Percentiles rank a stretch among this genome's conserved stretches.
Evolutionary conservation across 1,140 invertebrate genomes (phyloP).

Genomic region (Ditylenchus dipsaci): DNA sequence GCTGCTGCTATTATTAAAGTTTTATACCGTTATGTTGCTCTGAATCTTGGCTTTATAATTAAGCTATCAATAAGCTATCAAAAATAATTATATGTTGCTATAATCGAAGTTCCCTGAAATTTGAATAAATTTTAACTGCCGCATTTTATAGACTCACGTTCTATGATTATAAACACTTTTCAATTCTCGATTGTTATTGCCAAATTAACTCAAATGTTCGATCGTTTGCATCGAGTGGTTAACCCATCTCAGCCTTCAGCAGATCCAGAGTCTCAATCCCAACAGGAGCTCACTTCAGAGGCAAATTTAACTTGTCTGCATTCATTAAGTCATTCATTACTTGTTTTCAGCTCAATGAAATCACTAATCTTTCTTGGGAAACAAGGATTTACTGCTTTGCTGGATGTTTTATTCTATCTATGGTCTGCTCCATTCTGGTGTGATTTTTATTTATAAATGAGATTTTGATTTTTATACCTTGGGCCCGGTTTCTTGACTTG

Average conservation of each 20-base stretch:
- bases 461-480: no score
- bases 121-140: no score
- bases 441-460: constrained; percentile 5
- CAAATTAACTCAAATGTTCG: background rate
- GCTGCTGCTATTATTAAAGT: no score
- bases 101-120: no score
- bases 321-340: background rate
- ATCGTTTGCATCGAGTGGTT: background rate
- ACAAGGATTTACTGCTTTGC: constrained; percentile 45
- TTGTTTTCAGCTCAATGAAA: constrained; percentile 25
- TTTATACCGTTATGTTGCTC: no score
- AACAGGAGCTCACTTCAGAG: constrained; percentile 22
- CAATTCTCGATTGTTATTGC: no score
- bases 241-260: constrained; percentile 4
- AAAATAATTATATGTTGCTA: no score
- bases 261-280: constrained; percentile 18
- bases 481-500: no score
- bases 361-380: constrained; percentile 36
- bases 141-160: no score
- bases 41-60: no score
- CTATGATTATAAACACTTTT: no score
- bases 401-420: constrained; percentile 32
- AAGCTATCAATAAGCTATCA: no score
- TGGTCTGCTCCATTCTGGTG: constrained; percentile 33
- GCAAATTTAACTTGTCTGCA: background rate